phyloP scores from a whole-genome alignment of 2,113 vertebrate genomes.

The Hyaena hyaena region DNA sequence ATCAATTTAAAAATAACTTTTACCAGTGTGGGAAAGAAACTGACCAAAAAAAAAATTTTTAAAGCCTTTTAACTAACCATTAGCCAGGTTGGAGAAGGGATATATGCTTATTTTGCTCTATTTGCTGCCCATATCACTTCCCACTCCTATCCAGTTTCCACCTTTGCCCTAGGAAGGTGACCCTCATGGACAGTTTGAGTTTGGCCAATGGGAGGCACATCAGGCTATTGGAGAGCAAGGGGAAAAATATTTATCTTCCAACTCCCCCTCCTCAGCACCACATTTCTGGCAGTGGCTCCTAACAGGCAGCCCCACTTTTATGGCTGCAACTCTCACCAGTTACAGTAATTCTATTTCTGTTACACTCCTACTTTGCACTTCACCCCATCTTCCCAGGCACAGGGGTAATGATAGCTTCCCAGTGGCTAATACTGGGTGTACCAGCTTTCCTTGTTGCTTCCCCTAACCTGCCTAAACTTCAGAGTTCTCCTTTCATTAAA shows the following conservation, averaged over 20 bases:
- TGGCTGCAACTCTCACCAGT: not conserved
- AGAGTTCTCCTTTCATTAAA: not conserved
- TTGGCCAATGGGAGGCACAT: not conserved
- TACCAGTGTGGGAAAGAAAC: not conserved
- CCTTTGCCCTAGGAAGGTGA: not conserved
- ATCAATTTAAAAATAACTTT: not conserved
- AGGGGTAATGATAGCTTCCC: not conserved
- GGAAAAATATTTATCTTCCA: not conserved
- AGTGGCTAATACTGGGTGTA: not conserved
- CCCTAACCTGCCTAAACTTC: not conserved
- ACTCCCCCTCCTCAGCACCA: not conserved
- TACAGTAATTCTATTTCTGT: not conserved
- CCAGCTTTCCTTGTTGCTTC: not conserved
- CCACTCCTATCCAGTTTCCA: not conserved
- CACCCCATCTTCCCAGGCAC: not conserved
- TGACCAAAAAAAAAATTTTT: not conserved
- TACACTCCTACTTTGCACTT: not conserved
- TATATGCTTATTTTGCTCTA: not conserved
- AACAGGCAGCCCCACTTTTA: not conserved
- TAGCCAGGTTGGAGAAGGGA: not conserved
- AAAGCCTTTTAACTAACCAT: not conserved
- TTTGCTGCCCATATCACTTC: not conserved
- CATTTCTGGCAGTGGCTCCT: not conserved
- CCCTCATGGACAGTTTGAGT: not conserved
- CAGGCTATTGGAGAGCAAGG: not conserved